Evolutionary conservation across 2,888 invertebrate genomes (phyloP).

Genomic region (Nasonovia ribisnigri): DNA sequence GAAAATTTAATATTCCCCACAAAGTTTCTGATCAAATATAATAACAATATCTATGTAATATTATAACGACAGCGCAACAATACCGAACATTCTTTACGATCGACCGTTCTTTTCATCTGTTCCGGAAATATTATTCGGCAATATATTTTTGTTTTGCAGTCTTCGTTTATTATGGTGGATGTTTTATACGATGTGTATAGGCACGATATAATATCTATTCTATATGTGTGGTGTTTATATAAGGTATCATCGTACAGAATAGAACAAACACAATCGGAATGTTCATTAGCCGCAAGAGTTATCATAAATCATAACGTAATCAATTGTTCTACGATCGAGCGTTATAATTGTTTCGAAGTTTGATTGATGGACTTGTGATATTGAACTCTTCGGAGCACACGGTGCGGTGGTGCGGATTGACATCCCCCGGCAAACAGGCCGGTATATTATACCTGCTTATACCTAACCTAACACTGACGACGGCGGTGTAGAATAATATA

Average conservation of each 20-base stretch:
- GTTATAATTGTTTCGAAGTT: constrained; percentile 63
- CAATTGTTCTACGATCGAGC: constrained; percentile 54
- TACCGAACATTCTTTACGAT: background rate
- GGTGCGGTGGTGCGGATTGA: constrained; percentile 42
- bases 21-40: background rate
- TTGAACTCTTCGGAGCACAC: constrained; percentile 33
- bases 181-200: background rate
- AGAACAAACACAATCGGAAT: constrained; percentile 59
- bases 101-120: background rate
- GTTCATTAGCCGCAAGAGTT: constrained; percentile 47
- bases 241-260: background rate
- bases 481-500: background rate
- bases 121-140: constrained; percentile 24
- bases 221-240: background rate
- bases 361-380: constrained; percentile 60
- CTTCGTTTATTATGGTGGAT: background rate
- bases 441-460: background rate
- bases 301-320: constrained; percentile 62
- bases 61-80: background rate
- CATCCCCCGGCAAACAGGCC: constrained; percentile 38
- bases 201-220: background rate
- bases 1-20: background rate
- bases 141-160: background rate
- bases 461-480: background rate
- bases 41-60: background rate